Base-by-base conservation (phyloP, 2,888 invertebrate genomes). In the Agrilus cyanescens region DNA sequence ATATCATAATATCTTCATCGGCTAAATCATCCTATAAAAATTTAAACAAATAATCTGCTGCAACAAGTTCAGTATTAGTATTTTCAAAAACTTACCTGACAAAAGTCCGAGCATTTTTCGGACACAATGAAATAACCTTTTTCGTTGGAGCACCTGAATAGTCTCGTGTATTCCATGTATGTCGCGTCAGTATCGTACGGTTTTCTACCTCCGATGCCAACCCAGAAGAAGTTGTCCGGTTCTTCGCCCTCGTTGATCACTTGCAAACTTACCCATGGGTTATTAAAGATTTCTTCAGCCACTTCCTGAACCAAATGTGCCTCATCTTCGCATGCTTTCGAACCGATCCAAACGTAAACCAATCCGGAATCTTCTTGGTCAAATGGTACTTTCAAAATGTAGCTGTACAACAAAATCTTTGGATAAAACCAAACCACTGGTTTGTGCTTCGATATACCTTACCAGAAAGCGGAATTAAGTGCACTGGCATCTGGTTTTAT, bases 1-100 rank as follows among this genome's bases (percentile, higher is more conserved):
- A 72, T 53, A 98, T 91, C 98, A 98, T 98, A 31, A 98, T 96
- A 67, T 99, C 98, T 65, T 99, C 97, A 68, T 98, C 97, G 1
- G 96, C 96, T 53, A 98, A 73, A 69, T 98, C 98, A 64, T 98
- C 98, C 85, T 94, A 66, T 38, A 71, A 70, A 15, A 42, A 25
- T 25, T 25, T n/a, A 37, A 37, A 44, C 29, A 5, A 16, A 14
- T 15, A 16, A 36, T 12, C 15, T 16, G 3, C 8, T n/a, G n/a
- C n/a, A n/a, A n/a, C n/a, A n/a, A n/a, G n/a, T n/a, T n/a, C n/a
- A n/a, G n/a, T n/a, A n/a, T n/a, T n/a, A n/a, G n/a, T n/a, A n/a
- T n/a, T n/a, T 20, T 38, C 13, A 32, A 43, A 38, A 20, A 48
- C 50, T 53, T 64, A 87, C 88, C 78, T 95, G 94, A 66, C 94